Conservation (phyloP, 1,140 invertebrate genomes). For the Gryllus bimaculatus region DNA sequence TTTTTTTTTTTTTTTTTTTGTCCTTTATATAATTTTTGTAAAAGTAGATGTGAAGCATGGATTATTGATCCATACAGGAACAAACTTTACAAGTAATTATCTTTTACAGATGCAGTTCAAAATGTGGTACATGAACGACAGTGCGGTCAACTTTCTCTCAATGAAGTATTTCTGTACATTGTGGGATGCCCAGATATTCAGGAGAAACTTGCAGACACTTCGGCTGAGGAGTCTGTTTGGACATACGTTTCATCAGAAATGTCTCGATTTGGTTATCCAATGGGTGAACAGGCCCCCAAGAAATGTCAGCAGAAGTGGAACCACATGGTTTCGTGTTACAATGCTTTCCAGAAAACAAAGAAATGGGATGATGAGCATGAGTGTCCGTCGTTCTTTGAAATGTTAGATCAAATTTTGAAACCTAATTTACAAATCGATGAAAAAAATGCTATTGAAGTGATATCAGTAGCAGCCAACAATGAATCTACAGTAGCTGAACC, state of each 20-base stretch:
- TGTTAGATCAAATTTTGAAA: slow-evolving; percentile 7
- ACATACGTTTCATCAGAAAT: slow-evolving; percentile 7
- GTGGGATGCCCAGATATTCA: not conserved
- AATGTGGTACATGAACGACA: no score
- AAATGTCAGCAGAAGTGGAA: slow-evolving; percentile 1
- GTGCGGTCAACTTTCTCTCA: not conserved
- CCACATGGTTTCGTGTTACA: not conserved
- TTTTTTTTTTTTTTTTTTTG: no score
- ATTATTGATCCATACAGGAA: no score
- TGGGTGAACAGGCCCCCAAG: not conserved
- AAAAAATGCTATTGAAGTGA: not conserved
- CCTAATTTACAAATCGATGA: not conserved
- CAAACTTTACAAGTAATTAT: no score
- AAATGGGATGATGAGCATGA: not conserved
- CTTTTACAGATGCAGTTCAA: no score
- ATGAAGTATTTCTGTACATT: slow-evolving; percentile 7
- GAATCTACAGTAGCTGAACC: not conserved
- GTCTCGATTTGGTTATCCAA: not conserved
- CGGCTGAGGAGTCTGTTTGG: not conserved
- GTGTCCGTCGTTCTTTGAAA: slow-evolving; percentile 8
- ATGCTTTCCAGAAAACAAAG: not conserved
- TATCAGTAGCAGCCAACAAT: not conserved
- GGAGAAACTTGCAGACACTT: slow-evolving; percentile 7
- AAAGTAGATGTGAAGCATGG: no score
- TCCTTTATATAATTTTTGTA: no score